Percentiles rank a stretch among this genome's conserved stretches.
phyloP scores from a whole-genome alignment of 1,140 invertebrate genomes.

The Pseudobourletiella spinata region DNA sequence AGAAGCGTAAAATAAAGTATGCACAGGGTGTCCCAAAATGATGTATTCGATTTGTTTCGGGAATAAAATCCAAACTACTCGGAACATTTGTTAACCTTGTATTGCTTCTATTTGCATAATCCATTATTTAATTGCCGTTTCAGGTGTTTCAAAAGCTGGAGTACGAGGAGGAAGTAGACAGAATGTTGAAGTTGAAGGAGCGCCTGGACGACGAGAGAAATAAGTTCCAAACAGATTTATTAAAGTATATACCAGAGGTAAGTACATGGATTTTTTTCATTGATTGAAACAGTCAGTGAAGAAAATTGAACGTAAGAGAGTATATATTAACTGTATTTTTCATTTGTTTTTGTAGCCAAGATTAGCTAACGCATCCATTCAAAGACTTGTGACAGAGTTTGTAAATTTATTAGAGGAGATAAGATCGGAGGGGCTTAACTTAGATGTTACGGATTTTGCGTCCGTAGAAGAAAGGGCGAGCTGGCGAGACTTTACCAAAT shows the following conservation, averaged over 20 bases:
- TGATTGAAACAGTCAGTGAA: neutral
- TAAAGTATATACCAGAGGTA: slow-evolving; percentile 18
- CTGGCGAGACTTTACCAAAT: slow-evolving; percentile 70
- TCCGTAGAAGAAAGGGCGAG: slow-evolving; percentile 44
- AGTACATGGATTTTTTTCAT: neutral
- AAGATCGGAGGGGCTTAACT: slow-evolving; percentile 30
- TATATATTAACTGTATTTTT: neutral
- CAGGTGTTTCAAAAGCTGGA: slow-evolving; percentile 65
- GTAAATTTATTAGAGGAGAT: slow-evolving; percentile 40
- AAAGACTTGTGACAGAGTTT: slow-evolving; percentile 50
- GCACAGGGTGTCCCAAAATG: no score
- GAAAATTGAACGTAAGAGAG: neutral
- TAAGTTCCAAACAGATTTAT: slow-evolving; percentile 19
- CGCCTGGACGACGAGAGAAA: slow-evolving; percentile 45
- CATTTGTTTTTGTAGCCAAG: slow-evolving; percentile 4
- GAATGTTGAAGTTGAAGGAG: slow-evolving; percentile 48
- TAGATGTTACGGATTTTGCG: slow-evolving; percentile 29
- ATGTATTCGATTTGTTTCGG: no score
- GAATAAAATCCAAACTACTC: no score
- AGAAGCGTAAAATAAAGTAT: no score
- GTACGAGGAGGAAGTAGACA: slow-evolving; percentile 57
- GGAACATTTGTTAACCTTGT: no score
- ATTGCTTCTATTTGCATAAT: neutral
- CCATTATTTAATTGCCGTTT: slow-evolving; percentile 29
- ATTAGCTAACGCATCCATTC: slow-evolving; percentile 38